Percentiles rank a stretch among this genome's conserved stretches.
Evolutionary conservation across 2,113 vertebrate species (phyloP).

Genomic region (Oenanthe melanoleuca): DNA sequence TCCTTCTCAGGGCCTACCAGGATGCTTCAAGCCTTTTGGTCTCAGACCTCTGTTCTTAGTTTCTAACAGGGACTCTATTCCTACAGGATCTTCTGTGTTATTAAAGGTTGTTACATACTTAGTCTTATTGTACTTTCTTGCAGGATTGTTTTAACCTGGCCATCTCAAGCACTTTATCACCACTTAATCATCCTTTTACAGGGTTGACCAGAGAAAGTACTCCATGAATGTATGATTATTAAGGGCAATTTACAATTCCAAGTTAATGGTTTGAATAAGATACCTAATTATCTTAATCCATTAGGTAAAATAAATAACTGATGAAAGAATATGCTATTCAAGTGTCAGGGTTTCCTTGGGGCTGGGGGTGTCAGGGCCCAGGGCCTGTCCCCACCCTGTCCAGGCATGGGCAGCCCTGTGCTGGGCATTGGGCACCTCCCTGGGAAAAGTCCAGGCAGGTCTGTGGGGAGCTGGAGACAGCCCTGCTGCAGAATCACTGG

Average conservation of each 20-base stretch:
- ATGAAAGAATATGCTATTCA: neutral
- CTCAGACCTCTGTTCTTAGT: neutral
- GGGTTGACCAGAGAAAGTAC: neutral
- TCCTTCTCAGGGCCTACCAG: neutral
- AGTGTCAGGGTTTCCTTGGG: neutral
- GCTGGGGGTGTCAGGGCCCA: accelerated
- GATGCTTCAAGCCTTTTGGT: neutral
- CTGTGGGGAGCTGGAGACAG: neutral
- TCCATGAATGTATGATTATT: neutral
- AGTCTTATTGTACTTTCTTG: neutral
- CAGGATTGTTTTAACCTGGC: neutral
- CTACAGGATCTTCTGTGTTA: neutral
- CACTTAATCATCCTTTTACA: neutral
- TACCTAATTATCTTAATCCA: neutral
- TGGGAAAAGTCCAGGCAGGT: neutral
- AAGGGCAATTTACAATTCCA: neutral
- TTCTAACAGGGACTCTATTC: neutral
- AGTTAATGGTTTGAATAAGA: neutral
- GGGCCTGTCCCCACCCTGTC: too few relatives aligned
- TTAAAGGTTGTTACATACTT: neutral
- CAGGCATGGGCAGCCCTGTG: neutral
- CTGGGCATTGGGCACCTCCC: accelerated
- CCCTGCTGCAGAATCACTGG: neutral
- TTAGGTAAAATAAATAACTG: neutral
- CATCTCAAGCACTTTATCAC: neutral